Base-by-base conservation (phyloP, 1,140 invertebrate species). In the Heterodera carotae region DNA sequence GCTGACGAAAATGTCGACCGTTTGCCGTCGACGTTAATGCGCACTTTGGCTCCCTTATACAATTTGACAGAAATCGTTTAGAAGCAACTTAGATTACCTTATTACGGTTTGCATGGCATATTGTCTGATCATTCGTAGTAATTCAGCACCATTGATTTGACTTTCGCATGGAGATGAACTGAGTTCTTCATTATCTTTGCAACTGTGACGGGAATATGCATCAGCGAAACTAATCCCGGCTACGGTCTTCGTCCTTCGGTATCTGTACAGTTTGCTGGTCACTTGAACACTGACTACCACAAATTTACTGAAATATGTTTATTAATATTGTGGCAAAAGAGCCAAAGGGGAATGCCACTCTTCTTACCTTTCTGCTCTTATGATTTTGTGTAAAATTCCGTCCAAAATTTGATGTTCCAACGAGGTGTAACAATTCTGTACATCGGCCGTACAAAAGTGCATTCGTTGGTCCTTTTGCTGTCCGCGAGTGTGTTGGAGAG, bases 21-120 rank as follows among this genome's bases (percentile, higher is more conserved):
- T 36, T 15, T 12, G 53, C 18, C 12, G 48, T 18, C 2, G 29
- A 60, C 8, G 36, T 31, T 73, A 8, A 7, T 77, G 75, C 77
- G 31, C 27, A 79, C 3, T 43, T 29, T 53, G 73, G 39, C 78
- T 73, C 56, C 25, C 48, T 56, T 6, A 56, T 5, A 56, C 22
- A 53, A 56, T 5, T 22, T 56, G 3, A 56, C 15, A 71, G 5
- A 12, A 6, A 10, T 31, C 53, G 22, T 0, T 18, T 43, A n/a
- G 0, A 3, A 12, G 56, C 22, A 56, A 68, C 48, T 43, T 43
- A 43, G 12, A 43, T 43, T 43, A 53, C 25, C 48, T 33, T 33
- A 78, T 78, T n/a, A 78, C 62, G 10, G 76, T 78, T 6, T 79
- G 77, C 56, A 78, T 76, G 31, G 78, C 76, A 34, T 74, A 81